phyloP scores from a whole-genome alignment of 2,113 vertebrate genomes.

The Probosciger aterrimus region DNA sequence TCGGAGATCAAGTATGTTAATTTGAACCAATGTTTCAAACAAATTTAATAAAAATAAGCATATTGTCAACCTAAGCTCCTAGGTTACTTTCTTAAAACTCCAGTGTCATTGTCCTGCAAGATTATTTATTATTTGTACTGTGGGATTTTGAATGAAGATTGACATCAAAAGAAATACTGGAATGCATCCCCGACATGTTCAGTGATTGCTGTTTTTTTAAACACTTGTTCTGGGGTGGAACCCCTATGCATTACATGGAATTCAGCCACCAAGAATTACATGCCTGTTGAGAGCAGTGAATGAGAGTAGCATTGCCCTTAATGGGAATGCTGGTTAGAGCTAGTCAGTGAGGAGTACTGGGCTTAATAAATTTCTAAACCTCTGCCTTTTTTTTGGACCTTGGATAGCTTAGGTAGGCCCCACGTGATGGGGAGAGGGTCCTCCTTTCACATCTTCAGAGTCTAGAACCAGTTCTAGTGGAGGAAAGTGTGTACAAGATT shows the following conservation, averaged over 20 bases:
- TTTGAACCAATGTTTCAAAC: not conserved
- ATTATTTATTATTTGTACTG: not conserved
- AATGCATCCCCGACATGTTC: not conserved
- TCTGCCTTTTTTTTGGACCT: not conserved
- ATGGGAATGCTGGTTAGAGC: not conserved
- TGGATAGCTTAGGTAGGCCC: not conserved
- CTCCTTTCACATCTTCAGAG: not conserved
- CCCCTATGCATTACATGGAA: not conserved
- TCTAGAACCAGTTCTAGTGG: not conserved
- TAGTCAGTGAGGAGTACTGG: not conserved
- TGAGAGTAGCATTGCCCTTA: not conserved
- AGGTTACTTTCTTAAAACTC: not conserved
- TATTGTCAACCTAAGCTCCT: not conserved
- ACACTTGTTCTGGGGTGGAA: not conserved
- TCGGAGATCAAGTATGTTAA: not conserved
- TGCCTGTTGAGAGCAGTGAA: not conserved
- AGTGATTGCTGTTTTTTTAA: not conserved
- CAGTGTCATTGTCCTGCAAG: not conserved
- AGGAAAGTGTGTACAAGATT: not conserved
- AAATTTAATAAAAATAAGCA: not conserved
- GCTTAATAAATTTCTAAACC: not conserved
- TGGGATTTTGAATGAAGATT: not conserved
- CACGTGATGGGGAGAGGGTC: rapidly evolving
- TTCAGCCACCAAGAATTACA: not conserved
- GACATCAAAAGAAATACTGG: not conserved